Evolutionary conservation across 2,888 invertebrate genomes (phyloP), one percentile per base, ranked within the genome.

Genomic region (Teinopalpus imperialis): DNA sequence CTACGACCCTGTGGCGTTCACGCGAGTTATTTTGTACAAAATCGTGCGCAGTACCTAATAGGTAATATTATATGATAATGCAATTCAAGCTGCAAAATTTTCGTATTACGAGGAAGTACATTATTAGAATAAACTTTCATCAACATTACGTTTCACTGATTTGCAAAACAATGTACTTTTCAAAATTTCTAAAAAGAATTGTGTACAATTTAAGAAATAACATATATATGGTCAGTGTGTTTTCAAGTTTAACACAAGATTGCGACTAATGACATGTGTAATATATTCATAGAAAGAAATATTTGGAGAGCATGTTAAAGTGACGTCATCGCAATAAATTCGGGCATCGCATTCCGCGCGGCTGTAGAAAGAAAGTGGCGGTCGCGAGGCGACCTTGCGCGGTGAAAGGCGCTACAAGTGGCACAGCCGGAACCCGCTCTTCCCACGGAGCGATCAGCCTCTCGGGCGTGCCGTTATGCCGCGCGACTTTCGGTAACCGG

Each of bases 351-450:
- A 83, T 82, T 81, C 86, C 81, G 59, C 52, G 26, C 52, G 43
- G 26, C 23, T 18, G 47, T 43, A 43, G 54, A 83, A 87, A 85
- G 87, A 88, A 88, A 88, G 88, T 87, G 77, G 83, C 81, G 85
- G 83, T 77, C 85, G 79, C 78, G 77, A 60, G 57, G 65, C 87
- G 87, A 87, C 87, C 87, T 88, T 85, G 71, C 64, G 66, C 74
- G 85, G 86, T 86, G 86, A 87, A 88, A 87, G 87, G 87, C 78
- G 76, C 68, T 66, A 74, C 80, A 85, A 85, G 81, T 86, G 72
- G 85, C 75, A 74, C 85, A 85, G 79, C 83, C 87, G 86, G 87
- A 86, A 79, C 85, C 83, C 64, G 69, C 75, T 75, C 83, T 81
- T 86, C 86, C 83, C 85, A 83, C 86, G 81, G 69, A 55, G 39